Percentiles rank a stretch among this genome's conserved stretches.
phyloP scores from a whole-genome alignment of 2,888 invertebrate species.

The Trachelus tabidus region DNA sequence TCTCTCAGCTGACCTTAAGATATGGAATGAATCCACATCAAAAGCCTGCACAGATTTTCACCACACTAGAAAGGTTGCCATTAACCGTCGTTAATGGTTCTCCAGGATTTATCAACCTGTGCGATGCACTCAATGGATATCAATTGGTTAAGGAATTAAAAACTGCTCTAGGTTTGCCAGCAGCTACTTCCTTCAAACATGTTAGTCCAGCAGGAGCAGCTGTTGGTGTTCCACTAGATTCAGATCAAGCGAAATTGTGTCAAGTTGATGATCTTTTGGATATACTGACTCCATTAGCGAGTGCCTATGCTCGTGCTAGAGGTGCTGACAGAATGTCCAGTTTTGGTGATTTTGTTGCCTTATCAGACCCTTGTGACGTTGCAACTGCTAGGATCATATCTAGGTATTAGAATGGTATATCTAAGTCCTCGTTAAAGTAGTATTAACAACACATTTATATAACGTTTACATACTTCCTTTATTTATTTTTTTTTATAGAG shows the following conservation, averaged over 20 bases:
- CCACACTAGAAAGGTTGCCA: constrained; percentile 82
- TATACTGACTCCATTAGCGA: constrained; percentile 82
- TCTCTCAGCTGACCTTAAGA: constrained; percentile 85
- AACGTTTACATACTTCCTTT: background rate
- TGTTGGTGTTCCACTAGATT: constrained; percentile 82
- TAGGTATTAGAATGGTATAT: constrained; percentile 61
- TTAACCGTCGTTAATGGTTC: constrained; percentile 91
- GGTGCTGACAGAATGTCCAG: constrained; percentile 99
- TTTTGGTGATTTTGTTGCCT: constrained; percentile 96
- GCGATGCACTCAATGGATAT: constrained; percentile 97
- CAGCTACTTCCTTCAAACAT: constrained; percentile 97
- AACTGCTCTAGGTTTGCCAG: constrained; percentile 82
- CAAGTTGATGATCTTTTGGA: constrained; percentile 89
- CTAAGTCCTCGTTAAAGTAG: background rate
- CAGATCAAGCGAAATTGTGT: constrained; percentile 85
- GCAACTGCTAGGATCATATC: constrained; percentile 93
- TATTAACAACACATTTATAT: background rate
- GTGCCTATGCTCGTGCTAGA: constrained; percentile 94
- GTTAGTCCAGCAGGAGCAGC: constrained; percentile 98
- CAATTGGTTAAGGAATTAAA: constrained; percentile 93
- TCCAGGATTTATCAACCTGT: constrained; percentile 97
- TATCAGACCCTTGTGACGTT: constrained; percentile 92
- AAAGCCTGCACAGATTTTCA: constrained; percentile 93
- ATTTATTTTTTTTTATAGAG: constrained; percentile 60
- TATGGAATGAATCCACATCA: constrained; percentile 99